Base-by-base conservation (phyloP, 2,797 vertebrate genomes). In the Cebuella pygmaea region DNA sequence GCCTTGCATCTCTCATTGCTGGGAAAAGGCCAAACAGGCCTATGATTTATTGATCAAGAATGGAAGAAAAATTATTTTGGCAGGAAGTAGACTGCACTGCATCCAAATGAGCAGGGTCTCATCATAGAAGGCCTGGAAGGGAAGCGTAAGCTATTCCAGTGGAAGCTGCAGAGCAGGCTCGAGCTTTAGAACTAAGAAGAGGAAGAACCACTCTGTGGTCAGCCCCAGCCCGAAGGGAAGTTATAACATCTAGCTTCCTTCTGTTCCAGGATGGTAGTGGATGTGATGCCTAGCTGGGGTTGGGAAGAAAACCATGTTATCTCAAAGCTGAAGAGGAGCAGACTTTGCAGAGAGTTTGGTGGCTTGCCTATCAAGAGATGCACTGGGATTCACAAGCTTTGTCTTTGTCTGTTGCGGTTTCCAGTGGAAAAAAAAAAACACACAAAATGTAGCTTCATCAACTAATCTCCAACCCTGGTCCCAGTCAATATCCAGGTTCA, bases 401-500 rank as follows among this genome's bases (percentile, higher is more conserved):
- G 30, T 33, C 52, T 90, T 27, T 88, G 39, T 13, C n/a, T 80
- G 4, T 74, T 61, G 36, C 46, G 6, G 6, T 81, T 97, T 90
- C 85, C 19, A 87, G n/a, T 64, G 50, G 14, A 89, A 93, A 96
- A 76, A 79, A 93, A 96, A 76, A 79, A 91, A 83, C 92, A 64
- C 6, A 72, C 30, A 64, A 80, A 90, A 87, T 10, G 41, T 9
- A 67, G 39, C 61, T 70, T 96, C 15, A 14, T 44, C 30, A 86
- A 22, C 59, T 93, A 50, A 76, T 80, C 70, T 88, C 48, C 67
- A 78, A 44, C 13, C 44, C 82, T 81, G 19, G 48, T 57, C 22
- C 2, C 19, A 94, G 81, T 94, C 81, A 84, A 70, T 70, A 80
- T 6, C 20, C 10, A 33, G 44, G 5, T 70, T 93, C 48, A 92